Evolutionary conservation across 2,797 vertebrate genomes (phyloP), one percentile per base, ranked within the genome.

Genomic region (Cygnus olor): DNA sequence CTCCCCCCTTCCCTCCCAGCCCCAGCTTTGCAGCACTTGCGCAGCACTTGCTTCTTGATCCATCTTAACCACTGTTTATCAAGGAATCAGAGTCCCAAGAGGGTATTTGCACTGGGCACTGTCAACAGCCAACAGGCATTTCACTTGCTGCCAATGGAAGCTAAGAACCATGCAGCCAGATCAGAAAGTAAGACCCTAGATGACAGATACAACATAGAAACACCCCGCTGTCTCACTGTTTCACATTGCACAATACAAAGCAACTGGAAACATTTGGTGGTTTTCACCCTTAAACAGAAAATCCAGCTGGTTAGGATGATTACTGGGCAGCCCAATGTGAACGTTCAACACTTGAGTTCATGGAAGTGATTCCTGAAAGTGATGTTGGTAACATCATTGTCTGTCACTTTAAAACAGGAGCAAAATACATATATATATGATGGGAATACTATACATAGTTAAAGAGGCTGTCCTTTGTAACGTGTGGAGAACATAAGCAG

Each of bases 81-180:
- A 45, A 18, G 30, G 61, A 83, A 54, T 4, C 0, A 0, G 61
- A 72, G 44, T 71, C 36, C 32, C 47, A n/a, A 36, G 71, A 38
- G 53, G 25, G 16, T 0, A 36, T 47, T 81, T 58, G 38, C 32
- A 38, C 0, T 4, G 36, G 38, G 69, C 17, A 3, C 11, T 58
- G 58, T 68, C 54, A 65, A 47, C 13, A n/a, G 21, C 21, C 63
- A 85, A 42, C 57, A n/a, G 47, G 56, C 69, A 34, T 24, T 22
- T 30, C 38, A 40, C 65, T 77, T 32, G 5, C 78, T 68, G 30
- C 40, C 0, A 1, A 2, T 45, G 47, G 82, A 86, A 93, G 47
- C 66, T 30, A 57, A 77, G 64, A 71, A 12, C 38, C 8, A 0
- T 0, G 1, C 51, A 70, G 73, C 17, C 51, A 60, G 28, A 30